phyloP scores from a whole-genome alignment of 2,888 invertebrate species.

The Eupithecia abbreviata region DNA sequence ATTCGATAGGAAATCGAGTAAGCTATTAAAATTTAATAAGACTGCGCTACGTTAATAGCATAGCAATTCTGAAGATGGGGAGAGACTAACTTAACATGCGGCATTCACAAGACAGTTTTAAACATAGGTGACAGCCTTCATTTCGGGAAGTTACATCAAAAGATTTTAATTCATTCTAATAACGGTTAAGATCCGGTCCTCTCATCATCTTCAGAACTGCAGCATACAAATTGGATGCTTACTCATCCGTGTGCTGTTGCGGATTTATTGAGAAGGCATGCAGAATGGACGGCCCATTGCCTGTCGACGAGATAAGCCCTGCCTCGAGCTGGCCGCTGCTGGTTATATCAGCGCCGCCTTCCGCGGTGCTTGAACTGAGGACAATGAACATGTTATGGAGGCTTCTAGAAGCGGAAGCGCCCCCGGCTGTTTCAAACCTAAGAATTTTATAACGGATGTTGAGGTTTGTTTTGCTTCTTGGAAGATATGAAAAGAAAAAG shows the following conservation, averaged over 20 bases:
- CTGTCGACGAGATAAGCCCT: conserved; percentile 74
- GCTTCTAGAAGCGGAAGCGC: conserved; percentile 3
- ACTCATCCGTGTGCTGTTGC: conserved; percentile 70
- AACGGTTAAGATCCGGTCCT: background rate
- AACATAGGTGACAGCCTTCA: background rate
- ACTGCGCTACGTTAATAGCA: conserved; percentile 8
- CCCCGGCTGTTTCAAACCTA: background rate
- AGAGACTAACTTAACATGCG: conserved; percentile 20
- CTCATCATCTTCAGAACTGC: conserved; percentile 29
- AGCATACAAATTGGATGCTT: conserved; percentile 48
- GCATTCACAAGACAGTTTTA: conserved; percentile 12
- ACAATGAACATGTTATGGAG: conserved; percentile 4
- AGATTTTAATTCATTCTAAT: background rate
- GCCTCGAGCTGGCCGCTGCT: conserved; percentile 76
- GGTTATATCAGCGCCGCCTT: conserved; percentile 74
- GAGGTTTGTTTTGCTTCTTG: background rate
- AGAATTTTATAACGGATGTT: background rate
- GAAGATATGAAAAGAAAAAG: background rate
- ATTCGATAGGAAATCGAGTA: conserved; percentile 51
- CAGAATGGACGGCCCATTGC: conserved; percentile 71
- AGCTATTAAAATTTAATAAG: conserved; percentile 52
- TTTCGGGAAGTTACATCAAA: background rate
- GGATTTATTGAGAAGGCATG: conserved; percentile 73
- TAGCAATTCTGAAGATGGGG: conserved; percentile 32
- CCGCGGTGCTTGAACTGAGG: conserved; percentile 77